phyloP scores from a whole-genome alignment of 2,113 vertebrate species.

The Kryptolebias marmoratus region DNA sequence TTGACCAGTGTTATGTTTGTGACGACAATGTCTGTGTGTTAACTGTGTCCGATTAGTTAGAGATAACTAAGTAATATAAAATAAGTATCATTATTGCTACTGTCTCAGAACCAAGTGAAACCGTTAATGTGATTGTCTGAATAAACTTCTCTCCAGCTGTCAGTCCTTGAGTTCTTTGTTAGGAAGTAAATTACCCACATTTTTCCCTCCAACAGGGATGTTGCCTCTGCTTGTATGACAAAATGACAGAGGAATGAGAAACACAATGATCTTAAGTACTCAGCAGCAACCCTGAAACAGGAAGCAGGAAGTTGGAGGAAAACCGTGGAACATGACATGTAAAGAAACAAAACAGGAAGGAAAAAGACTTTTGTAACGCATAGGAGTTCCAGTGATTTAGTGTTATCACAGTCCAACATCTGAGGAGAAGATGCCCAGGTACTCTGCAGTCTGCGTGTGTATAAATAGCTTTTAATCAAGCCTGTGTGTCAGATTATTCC shows the following conservation, averaged over 20 bases:
- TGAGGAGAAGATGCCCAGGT: slow-evolving; percentile 6
- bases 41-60: too few relatives aligned
- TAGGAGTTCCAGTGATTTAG: slow-evolving; percentile 16
- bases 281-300: slow-evolving; percentile 10
- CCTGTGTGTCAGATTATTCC: slow-evolving; percentile 74
- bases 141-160: too few relatives aligned
- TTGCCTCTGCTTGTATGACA: slow-evolving; percentile 34
- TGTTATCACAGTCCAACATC: slow-evolving; percentile 13
- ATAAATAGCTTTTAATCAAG: slow-evolving; percentile 77
- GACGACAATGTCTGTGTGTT: too few relatives aligned
- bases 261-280: background rate
- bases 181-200: too few relatives aligned
- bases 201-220: slow-evolving; percentile 24
- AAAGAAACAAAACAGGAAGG: background rate
- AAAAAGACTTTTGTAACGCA: background rate
- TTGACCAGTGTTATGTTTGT: too few relatives aligned
- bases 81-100: too few relatives aligned
- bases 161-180: too few relatives aligned
- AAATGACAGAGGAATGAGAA: slow-evolving; percentile 35
- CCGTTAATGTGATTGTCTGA: too few relatives aligned
- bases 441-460: slow-evolving; percentile 39
- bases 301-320: background rate
- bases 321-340: background rate
- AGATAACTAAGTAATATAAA: too few relatives aligned
- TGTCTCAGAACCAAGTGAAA: too few relatives aligned